Percentiles rank a stretch among this genome's conserved stretches.
phyloP scores from a whole-genome alignment of 2,797 vertebrate species.

The Crax fasciolata region DNA sequence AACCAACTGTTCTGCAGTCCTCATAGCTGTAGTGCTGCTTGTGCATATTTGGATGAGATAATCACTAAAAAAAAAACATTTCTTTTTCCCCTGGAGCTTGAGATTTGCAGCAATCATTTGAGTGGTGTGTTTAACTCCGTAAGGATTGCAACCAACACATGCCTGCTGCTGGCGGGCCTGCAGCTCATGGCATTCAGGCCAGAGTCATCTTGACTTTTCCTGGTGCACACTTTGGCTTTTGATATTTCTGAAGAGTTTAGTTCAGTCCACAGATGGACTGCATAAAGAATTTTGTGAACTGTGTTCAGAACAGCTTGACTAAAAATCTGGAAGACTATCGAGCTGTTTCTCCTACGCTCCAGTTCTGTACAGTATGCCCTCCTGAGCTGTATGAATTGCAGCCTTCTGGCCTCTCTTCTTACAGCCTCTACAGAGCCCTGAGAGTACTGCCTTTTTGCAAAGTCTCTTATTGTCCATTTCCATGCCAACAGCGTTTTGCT shows the following conservation, averaged over 20 bases:
- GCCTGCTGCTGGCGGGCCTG: background rate
- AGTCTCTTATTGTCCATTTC: background rate
- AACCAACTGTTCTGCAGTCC: background rate
- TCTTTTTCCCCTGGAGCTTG: background rate
- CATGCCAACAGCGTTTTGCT: background rate
- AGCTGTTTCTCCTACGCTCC: constrained; percentile 13
- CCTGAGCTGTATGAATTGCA: background rate
- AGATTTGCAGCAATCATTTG: fast-evolving
- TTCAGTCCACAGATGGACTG: background rate
- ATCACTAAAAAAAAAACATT: background rate
- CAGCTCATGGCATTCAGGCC: background rate
- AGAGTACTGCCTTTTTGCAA: background rate
- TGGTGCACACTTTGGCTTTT: background rate
- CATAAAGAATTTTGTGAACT: constrained; percentile 1
- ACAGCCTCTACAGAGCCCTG: background rate
- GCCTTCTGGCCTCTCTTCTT: background rate
- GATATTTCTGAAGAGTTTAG: background rate
- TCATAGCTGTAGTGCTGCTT: background rate
- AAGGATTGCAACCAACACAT: background rate
- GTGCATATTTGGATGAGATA: background rate
- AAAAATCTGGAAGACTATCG: background rate
- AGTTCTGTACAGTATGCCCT: background rate
- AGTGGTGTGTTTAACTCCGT: background rate
- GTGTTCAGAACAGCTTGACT: constrained; percentile 14
- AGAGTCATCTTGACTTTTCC: background rate